Evolutionary conservation across 2,888 invertebrate genomes (phyloP).

Genomic region (Liopterus haemorrhoidalis): DNA sequence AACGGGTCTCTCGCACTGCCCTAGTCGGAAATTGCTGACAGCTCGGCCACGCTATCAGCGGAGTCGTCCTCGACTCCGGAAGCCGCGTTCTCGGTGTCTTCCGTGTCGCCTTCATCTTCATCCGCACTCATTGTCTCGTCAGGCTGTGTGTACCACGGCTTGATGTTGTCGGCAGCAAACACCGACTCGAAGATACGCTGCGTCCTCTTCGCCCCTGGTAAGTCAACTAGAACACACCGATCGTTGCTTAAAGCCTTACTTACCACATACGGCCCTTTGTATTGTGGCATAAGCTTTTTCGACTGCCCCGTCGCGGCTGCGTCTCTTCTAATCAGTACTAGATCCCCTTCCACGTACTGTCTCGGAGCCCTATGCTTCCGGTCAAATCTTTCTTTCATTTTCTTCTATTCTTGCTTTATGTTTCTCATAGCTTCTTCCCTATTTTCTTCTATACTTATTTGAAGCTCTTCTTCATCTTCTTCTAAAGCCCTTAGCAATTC

Average conservation of each 20-base stretch:
- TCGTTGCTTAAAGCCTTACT: constrained; percentile 12
- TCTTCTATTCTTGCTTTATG: constrained; percentile 1
- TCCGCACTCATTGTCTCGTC: constrained; percentile 3
- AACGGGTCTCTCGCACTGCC: too few species aligned
- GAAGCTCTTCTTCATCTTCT: constrained; percentile 3
- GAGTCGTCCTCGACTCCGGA: too few species aligned
- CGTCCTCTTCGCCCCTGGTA: constrained; percentile 14
- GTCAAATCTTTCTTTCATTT: constrained; percentile 11
- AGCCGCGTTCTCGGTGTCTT: too few species aligned
- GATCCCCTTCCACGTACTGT: constrained; percentile 7
- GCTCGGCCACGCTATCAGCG: too few species aligned
- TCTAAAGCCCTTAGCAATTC: constrained; percentile 9
- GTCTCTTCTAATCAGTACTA: constrained; percentile 13
- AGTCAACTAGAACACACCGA: constrained; percentile 14
- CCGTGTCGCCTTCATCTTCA: background rate
- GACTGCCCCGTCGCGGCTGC: constrained; percentile 8
- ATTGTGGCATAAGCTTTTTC: constrained; percentile 12
- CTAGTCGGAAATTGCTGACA: too few species aligned
- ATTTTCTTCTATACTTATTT: background rate
- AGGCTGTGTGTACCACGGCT: constrained; percentile 12
- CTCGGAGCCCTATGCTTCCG: constrained; percentile 3
- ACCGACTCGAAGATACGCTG: constrained; percentile 14
- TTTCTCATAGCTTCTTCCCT: background rate
- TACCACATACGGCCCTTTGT: constrained; percentile 13
- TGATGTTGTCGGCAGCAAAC: constrained; percentile 14